Evolutionary conservation across 2,113 vertebrate genomes (phyloP), one percentile per base, ranked within the genome.

Genomic region (Oryzias curvinotus): DNA sequence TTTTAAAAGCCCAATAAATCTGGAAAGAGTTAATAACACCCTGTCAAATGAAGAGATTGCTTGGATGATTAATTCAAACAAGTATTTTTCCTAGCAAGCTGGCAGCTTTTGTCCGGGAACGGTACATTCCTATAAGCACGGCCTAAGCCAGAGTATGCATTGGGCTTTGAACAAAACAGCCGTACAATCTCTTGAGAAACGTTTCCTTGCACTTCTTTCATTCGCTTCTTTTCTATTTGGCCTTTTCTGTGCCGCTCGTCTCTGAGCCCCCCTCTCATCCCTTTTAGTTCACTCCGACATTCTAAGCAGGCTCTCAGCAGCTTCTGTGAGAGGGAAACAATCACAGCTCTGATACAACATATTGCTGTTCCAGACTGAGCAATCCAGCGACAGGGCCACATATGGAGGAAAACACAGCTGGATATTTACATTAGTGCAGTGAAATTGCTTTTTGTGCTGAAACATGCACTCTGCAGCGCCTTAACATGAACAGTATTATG

Each of bases 301-400:
- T 67, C 53, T 60, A 28, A 14, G 43, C 59, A 45, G 58, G 60
- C 47, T 62, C 48, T 51, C 49, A 63, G 44, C 72, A 59, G 66
- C 64, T 52, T 75, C 64, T 51, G 55, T 44, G 18, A 57, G 52
- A 68, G 52, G 53, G 52, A 71, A 57, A 77, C 71, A 63, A 69
- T 77, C 68, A 44, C 45, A 50, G 47, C 47, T 50, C 28, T 66
- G 52, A 75, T 81, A 85, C 77, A 83, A 84, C 64, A 81, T 57
- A 75, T 21, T 60, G 69, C 52, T 55, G 72, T 57, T 43, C 57
- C 45, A 53, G 46, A 50, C 62, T 62, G 21, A 45, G 52, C 71
- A 55, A 52, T 74, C 62, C 52, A 51, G 53, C 15, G 51, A 5
- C 60, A 73, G 16, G 46, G 55, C 52, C 63, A 57, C 68, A 60